Conservation (phyloP, 2,113 vertebrate genomes). For the Rhinopomastus cyanomelas region DNA sequence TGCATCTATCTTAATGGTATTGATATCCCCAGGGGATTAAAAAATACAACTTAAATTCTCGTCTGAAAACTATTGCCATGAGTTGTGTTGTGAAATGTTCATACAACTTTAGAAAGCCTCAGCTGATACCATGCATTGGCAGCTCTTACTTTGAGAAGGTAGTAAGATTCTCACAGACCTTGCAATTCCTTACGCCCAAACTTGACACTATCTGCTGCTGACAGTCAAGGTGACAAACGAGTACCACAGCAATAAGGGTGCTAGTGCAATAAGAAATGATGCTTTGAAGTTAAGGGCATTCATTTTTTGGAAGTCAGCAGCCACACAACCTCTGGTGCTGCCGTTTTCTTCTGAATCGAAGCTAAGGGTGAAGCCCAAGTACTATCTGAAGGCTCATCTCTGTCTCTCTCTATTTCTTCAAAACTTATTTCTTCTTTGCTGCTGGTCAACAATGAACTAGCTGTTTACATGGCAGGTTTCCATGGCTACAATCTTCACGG, state of each 20-base stretch:
- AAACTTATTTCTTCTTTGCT: background rate
- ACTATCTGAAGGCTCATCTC: background rate
- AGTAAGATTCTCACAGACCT: background rate
- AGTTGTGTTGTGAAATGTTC: background rate
- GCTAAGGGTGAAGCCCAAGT: background rate
- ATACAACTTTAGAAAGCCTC: background rate
- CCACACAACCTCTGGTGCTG: background rate
- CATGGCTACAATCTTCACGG: background rate
- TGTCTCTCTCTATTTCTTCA: background rate
- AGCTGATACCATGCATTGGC: background rate
- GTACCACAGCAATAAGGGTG: background rate
- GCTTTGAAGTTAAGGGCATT: background rate
- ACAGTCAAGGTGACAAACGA: background rate
- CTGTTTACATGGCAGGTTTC: background rate
- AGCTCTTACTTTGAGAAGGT: background rate
- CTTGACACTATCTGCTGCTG: background rate
- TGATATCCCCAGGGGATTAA: background rate
- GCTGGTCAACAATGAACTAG: background rate
- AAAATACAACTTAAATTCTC: background rate
- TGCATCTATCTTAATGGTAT: background rate
- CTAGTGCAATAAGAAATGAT: background rate
- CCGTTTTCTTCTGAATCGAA: background rate
- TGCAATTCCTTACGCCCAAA: background rate
- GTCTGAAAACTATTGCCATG: background rate
- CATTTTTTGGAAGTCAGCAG: background rate